These are phyloP conservation scores for Plagodis pulveraria DNA, from an alignment of 2,888 invertebrate species.

Conservation along the genomic window DNA sequence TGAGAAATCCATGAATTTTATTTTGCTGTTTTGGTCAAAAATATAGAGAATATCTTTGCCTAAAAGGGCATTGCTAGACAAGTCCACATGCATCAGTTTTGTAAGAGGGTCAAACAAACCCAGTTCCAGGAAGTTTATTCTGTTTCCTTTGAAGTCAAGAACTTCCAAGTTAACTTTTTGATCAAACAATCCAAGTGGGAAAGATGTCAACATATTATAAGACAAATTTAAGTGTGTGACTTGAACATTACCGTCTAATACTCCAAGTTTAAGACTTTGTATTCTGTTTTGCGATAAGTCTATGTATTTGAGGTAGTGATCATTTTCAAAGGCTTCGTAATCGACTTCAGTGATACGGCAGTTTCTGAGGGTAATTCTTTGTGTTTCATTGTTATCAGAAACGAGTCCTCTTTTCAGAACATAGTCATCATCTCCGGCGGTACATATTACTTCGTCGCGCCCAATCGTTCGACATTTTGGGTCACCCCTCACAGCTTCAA, in stretches of 20 bases:
- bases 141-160: conserved; percentile 60
- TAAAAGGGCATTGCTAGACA: conserved; percentile 55
- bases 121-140: conserved; percentile 44
- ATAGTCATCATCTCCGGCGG: conserved; percentile 38
- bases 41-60: conserved; percentile 51
- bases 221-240: conserved; percentile 59
- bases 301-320: conserved; percentile 50
- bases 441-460: conserved; percentile 43
- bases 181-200: conserved; percentile 61
- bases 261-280: conserved; percentile 50
- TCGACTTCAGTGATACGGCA: conserved; percentile 51
- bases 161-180: conserved; percentile 51
- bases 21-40: conserved; percentile 48
- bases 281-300: conserved; percentile 63
- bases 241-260: conserved; percentile 50
- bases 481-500: conserved; percentile 5
- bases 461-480: conserved; percentile 39
- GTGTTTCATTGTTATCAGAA: conserved; percentile 47
- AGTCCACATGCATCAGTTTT: conserved; percentile 54
- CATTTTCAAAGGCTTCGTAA: conserved; percentile 51
- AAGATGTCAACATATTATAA: conserved; percentile 49
- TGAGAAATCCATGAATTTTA: conserved; percentile 58
- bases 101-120: conserved; percentile 55
- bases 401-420: conserved; percentile 46
- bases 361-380: conserved; percentile 43